Conservation (phyloP, 2,888 invertebrate species). For the Agrilus cyanescens region DNA sequence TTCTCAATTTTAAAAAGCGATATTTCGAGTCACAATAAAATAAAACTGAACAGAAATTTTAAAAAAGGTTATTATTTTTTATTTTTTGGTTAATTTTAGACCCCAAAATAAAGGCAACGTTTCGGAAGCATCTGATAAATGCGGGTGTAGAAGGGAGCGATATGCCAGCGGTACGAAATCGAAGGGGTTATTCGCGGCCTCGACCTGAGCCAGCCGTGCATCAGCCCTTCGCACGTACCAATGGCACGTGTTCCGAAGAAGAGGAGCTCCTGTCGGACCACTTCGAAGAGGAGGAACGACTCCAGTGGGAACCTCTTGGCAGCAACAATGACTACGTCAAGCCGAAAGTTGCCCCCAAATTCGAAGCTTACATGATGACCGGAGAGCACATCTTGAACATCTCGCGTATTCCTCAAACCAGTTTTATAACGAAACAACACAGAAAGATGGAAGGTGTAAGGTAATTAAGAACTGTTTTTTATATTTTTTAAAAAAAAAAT, state of each 20-base stretch:
- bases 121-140: conserved; percentile 58
- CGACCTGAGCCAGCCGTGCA: conserved; percentile 38
- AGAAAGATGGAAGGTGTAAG: conserved; percentile 40
- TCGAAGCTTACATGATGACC: conserved; percentile 96
- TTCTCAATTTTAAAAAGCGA: no score
- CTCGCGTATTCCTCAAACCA: conserved; percentile 61
- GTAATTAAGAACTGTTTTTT: no score
- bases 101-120: conserved; percentile 75
- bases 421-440: conserved; percentile 47
- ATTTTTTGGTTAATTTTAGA: conserved; percentile 40
- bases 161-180: conserved; percentile 37
- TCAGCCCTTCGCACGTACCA: conserved; percentile 36
- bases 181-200: conserved; percentile 30
- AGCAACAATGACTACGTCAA: conserved; percentile 30
- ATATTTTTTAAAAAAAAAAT: no score
- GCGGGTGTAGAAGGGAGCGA: conserved; percentile 35
- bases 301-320: conserved; percentile 43
- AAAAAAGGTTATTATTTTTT: no score
- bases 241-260: conserved; percentile 45
- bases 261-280: conserved; percentile 33
- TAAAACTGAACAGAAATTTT: no score
- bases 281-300: conserved; percentile 38
- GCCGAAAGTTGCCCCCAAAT: conserved; percentile 39
- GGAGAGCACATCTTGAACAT: conserved; percentile 91
- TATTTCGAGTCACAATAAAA: no score